A percentile compares a stretch with the other conserved stretches of the same genome.
These are phyloP conservation scores for Oreochromis grahami DNA, from an alignment of 2,797 vertebrate species.

Conservation along the genomic window DNA sequence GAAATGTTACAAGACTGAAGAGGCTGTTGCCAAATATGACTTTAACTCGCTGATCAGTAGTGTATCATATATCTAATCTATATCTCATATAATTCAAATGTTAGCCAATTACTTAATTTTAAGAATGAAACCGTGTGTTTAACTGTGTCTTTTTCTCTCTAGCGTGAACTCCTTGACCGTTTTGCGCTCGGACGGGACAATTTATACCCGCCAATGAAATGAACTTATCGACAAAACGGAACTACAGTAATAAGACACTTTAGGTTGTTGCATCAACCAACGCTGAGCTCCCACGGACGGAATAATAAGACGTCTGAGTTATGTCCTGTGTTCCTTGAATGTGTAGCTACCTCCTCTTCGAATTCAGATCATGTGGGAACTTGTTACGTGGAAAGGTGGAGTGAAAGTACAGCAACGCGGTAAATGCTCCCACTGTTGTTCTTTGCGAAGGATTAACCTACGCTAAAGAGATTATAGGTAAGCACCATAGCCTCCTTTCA, in stretches of 20 bases:
- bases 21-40: background rate
- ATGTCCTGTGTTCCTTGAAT: background rate
- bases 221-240: background rate
- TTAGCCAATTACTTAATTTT: background rate
- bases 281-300: background rate
- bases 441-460: background rate
- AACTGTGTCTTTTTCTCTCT: background rate
- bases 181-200: background rate
- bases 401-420: background rate
- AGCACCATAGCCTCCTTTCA: fast-evolving
- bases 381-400: background rate
- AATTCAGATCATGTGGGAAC: background rate
- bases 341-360: background rate
- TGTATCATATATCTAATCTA: background rate
- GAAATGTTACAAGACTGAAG: background rate
- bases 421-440: background rate
- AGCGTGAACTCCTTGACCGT: background rate
- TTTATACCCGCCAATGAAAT: background rate
- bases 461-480: background rate
- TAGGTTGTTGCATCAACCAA: background rate
- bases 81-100: background rate
- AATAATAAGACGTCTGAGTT: background rate
- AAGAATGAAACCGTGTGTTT: background rate
- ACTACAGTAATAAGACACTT: background rate
- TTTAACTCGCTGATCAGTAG: background rate